Conservation (phyloP, 2,888 invertebrate genomes). For the Tipula vernalis region DNA sequence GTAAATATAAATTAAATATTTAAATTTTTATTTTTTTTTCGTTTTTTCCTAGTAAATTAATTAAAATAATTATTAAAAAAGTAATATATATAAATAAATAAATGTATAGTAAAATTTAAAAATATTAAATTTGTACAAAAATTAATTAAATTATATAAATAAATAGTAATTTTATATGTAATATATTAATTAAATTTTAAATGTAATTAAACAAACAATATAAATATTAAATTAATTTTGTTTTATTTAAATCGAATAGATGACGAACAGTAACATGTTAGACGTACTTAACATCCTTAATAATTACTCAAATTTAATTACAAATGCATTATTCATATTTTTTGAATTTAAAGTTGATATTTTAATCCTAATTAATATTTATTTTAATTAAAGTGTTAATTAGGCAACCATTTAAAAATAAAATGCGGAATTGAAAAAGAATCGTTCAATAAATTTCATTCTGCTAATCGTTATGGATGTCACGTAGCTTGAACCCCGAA, state of each 20-base stretch:
- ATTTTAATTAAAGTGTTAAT: too few species aligned
- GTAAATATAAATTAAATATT: not conserved
- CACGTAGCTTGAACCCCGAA: too few species aligned
- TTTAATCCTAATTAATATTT: too few species aligned
- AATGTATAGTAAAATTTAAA: not conserved
- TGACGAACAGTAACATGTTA: too few species aligned
- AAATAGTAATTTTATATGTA: not conserved
- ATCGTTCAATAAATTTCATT: too few species aligned
- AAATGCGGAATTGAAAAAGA: too few species aligned
- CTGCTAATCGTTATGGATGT: too few species aligned
- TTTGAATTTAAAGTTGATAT: too few species aligned
- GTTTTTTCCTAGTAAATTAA: not conserved
- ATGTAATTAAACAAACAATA: not conserved
- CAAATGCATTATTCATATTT: too few species aligned
- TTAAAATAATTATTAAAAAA: not conserved
- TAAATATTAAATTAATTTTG: not conserved
- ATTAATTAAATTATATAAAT: not conserved
- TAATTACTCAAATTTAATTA: too few species aligned
- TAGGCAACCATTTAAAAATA: too few species aligned
- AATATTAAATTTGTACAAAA: not conserved
- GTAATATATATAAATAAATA: not conserved
- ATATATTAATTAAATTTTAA: not conserved
- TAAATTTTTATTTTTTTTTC: not conserved
- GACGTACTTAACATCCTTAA: too few species aligned
- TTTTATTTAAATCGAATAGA: not conserved